Evolutionary conservation across 2,888 invertebrate genomes (phyloP).

Genomic region (Melanchra persicariae): DNA sequence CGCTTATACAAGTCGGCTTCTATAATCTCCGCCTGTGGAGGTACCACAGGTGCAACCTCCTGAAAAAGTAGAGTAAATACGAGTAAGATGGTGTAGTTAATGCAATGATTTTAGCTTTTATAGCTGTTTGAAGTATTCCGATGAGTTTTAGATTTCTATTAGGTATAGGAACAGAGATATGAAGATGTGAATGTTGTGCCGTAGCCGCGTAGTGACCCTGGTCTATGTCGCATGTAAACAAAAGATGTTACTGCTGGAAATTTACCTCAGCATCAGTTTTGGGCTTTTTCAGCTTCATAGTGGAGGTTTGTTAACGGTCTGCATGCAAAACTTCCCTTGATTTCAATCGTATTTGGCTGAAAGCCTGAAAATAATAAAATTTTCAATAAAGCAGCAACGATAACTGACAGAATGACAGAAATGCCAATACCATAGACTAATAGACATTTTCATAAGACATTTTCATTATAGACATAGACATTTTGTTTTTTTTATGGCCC

Average conservation of each 20-base stretch:
- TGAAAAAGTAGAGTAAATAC: conserved; percentile 40
- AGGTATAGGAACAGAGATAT: neutral
- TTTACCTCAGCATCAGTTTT: conserved; percentile 81
- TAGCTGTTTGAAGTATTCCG: neutral
- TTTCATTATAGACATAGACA: too few species aligned
- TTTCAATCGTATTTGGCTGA: neutral
- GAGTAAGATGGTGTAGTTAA: too few species aligned
- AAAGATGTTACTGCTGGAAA: conserved; percentile 12
- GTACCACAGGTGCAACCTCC: conserved; percentile 70
- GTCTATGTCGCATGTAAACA: conserved; percentile 45
- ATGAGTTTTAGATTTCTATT: neutral
- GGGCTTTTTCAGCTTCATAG: conserved; percentile 84
- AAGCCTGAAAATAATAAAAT: conserved; percentile 33
- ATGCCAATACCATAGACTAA: neutral
- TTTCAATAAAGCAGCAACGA: neutral
- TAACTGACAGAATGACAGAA: conserved; percentile 1
- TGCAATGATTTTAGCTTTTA: too few species aligned
- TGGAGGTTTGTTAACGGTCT: conserved; percentile 2
- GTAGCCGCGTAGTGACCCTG: conserved; percentile 3
- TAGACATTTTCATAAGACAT: neutral
- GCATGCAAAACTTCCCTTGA: conserved; percentile 27
- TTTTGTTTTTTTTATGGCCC: too few species aligned
- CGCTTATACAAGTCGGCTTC: conserved; percentile 88
- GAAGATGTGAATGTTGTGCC: neutral
- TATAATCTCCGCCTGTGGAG: conserved; percentile 86